phyloP scores from a whole-genome alignment of 1,140 invertebrate species.

The Drosophila asahinai region DNA sequence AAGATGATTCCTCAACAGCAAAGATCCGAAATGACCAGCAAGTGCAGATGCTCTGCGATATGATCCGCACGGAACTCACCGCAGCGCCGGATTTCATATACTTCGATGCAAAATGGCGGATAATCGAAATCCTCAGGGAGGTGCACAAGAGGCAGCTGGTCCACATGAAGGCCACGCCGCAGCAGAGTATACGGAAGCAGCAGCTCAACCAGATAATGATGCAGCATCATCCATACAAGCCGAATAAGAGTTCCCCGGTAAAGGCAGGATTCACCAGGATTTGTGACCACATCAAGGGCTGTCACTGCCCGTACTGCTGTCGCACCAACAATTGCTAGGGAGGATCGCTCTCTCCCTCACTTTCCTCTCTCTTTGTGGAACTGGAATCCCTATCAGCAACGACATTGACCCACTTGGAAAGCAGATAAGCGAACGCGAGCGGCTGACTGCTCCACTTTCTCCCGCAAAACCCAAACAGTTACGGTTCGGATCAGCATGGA shows the following conservation, averaged over 20 bases:
- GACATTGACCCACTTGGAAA: slow-evolving; percentile 53
- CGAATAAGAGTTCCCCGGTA: neutral
- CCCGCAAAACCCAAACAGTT: slow-evolving; percentile 11
- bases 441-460: slow-evolving; percentile 20
- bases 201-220: neutral
- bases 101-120: slow-evolving; percentile 74
- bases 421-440: slow-evolving; percentile 19
- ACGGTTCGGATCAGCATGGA: slow-evolving; percentile 28
- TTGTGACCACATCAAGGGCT: neutral
- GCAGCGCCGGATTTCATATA: slow-evolving; percentile 57
- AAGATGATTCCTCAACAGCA: neutral
- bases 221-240: neutral
- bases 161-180: slow-evolving; percentile 25
- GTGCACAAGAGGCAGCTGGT: slow-evolving; percentile 63
- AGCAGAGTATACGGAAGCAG: neutral
- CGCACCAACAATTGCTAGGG: slow-evolving; percentile 8
- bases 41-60: slow-evolving; percentile 65
- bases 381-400: slow-evolving; percentile 15
- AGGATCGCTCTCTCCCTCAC: neutral
- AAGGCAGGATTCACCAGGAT: neutral
- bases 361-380: neutral
- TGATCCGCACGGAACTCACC: slow-evolving; percentile 61
- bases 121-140: slow-evolving; percentile 71
- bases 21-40: slow-evolving; percentile 32
- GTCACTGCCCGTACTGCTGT: slow-evolving; percentile 43